phyloP scores from a whole-genome alignment of 2,888 invertebrate genomes.

The Torymus auratus region DNA sequence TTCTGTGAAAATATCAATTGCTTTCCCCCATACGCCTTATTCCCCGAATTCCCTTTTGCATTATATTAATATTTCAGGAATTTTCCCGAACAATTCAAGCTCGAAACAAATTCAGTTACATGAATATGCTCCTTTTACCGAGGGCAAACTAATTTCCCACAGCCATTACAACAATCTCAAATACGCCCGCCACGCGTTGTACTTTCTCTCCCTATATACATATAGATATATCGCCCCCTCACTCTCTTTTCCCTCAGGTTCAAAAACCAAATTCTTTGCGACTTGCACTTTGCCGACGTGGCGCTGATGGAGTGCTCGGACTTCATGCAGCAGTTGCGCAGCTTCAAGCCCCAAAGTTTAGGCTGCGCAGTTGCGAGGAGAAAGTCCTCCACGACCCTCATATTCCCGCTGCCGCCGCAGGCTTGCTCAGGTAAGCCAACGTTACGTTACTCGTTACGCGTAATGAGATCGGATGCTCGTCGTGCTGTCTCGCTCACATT shows the following conservation, averaged over 20 bases:
- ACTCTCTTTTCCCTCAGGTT: conserved; percentile 75
- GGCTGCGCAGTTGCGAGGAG: conserved; percentile 96
- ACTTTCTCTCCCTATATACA: too few species aligned
- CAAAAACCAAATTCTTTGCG: conserved; percentile 96
- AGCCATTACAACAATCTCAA: background rate
- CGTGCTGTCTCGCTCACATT: too few species aligned
- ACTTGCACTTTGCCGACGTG: conserved; percentile 97
- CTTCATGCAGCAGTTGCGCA: conserved; percentile 97
- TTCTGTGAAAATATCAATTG: too few species aligned
- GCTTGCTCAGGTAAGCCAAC: conserved; percentile 89
- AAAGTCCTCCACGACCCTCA: conserved; percentile 95
- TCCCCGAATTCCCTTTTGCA: too few species aligned
- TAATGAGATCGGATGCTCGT: background rate
- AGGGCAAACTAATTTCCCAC: too few species aligned
- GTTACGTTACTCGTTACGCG: background rate
- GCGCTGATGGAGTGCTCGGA: conserved; percentile 98
- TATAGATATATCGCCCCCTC: too few species aligned
- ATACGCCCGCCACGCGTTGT: background rate
- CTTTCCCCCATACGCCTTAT: too few species aligned
- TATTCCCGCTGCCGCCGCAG: conserved; percentile 95
- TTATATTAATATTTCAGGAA: too few species aligned
- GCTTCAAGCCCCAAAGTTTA: conserved; percentile 96
- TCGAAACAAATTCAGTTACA: background rate
- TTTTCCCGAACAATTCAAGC: too few species aligned
- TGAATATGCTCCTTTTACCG: background rate